Percentiles rank a stretch among this genome's conserved stretches.
Conservation (phyloP, 2,113 vertebrate genomes). For the Alligator sinensis region DNA sequence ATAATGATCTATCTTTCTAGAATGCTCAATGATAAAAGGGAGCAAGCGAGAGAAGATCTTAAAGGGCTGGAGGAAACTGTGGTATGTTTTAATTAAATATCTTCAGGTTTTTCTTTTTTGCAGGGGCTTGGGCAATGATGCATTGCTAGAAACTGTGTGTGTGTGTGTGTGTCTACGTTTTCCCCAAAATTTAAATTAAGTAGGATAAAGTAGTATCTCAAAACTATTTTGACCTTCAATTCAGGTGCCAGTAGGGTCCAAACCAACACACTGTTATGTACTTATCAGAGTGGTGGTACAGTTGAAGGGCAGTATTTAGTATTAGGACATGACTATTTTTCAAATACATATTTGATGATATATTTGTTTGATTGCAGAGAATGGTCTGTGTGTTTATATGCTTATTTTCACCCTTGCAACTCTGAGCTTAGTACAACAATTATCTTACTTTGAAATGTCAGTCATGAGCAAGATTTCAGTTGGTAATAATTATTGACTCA, state of each 20-base stretch:
- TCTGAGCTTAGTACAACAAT: neutral
- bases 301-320: neutral
- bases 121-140: neutral
- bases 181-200: neutral
- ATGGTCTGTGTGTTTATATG: neutral
- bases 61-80: slow-evolving; percentile 97
- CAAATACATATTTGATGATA: neutral
- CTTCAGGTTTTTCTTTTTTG: neutral
- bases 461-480: neutral
- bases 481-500: neutral
- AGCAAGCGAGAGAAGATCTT: slow-evolving; percentile 94
- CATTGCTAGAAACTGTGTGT: neutral
- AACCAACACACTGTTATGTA: neutral
- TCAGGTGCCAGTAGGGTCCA: neutral
- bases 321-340: neutral
- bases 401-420: neutral
- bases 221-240: neutral
- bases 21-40: slow-evolving; percentile 90
- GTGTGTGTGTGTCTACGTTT: neutral
- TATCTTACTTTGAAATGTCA: neutral
- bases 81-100: slow-evolving; percentile 77
- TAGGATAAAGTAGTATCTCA: neutral
- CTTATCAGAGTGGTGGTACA: neutral
- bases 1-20: slow-evolving; percentile 72
- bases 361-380: neutral